These are phyloP conservation scores for Acromyrmex heyeri DNA, from an alignment of 1,140 invertebrate species.

Conservation along the genomic window DNA sequence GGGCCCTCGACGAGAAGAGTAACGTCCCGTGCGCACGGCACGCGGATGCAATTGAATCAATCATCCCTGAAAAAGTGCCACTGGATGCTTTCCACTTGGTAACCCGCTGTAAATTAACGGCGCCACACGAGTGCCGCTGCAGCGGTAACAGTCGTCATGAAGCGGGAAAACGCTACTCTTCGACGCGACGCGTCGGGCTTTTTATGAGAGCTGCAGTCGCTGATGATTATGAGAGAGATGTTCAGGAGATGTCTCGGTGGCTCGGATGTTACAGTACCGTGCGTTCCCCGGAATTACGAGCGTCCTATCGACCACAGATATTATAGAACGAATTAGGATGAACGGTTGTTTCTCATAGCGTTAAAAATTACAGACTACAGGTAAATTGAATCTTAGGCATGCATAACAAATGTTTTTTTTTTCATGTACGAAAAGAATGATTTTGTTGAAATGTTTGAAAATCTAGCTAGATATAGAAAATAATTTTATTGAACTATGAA, in stretches of 20 bases:
- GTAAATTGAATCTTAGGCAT: background rate
- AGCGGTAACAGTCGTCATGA: conserved; percentile 64
- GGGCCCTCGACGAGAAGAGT: conserved; percentile 75
- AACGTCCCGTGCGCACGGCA: conserved; percentile 68
- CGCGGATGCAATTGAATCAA: conserved; percentile 77
- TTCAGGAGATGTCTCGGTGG: conserved; percentile 27
- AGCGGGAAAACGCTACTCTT: conserved; percentile 60
- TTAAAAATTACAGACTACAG: background rate
- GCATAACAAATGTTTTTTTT: background rate
- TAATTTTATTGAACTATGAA: too few species aligned
- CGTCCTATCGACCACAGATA: conserved; percentile 18
- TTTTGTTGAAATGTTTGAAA: too few species aligned
- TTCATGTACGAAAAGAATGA: background rate
- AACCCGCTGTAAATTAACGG: conserved; percentile 72
- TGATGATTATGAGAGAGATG: conserved; percentile 53
- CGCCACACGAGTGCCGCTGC: conserved; percentile 43
- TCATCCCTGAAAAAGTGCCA: conserved; percentile 74
- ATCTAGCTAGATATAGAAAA: too few species aligned
- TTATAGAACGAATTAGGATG: background rate
- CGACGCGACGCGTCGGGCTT: conserved; percentile 1
- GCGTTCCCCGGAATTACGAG: conserved; percentile 26
- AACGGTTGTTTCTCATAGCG: conserved; percentile 12
- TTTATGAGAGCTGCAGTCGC: conserved; percentile 42
- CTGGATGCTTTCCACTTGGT: conserved; percentile 64
- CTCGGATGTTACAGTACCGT: background rate